These are phyloP conservation scores for Tautogolabrus adspersus DNA, from an alignment of 2,113 vertebrate species.

Conservation along the genomic window DNA sequence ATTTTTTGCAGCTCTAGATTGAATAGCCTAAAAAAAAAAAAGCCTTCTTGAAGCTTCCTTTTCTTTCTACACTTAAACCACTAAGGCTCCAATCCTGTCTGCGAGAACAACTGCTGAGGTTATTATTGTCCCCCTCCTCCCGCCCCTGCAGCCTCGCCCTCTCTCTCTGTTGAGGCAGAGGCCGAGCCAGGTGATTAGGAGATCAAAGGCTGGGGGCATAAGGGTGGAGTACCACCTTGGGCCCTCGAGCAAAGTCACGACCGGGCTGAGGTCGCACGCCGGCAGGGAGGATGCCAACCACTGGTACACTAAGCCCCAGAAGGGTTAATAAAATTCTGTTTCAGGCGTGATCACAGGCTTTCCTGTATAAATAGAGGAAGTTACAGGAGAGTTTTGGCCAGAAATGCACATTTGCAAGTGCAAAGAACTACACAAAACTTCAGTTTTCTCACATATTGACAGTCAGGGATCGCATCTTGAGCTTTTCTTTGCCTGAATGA, in stretches of 20 bases:
- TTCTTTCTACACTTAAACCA: neutral
- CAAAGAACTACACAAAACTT: neutral
- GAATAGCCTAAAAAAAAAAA: neutral
- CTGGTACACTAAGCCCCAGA: neutral
- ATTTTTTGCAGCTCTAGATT: neutral
- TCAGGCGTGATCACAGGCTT: neutral
- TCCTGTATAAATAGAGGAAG: neutral
- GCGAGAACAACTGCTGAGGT: conserved; percentile 37
- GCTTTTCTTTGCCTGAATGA: neutral
- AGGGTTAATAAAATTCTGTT: neutral
- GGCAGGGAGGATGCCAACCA: conserved; percentile 4
- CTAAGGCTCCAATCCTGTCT: neutral
- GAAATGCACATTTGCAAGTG: neutral
- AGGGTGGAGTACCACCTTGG: conserved; percentile 52
- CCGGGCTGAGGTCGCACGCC: neutral
- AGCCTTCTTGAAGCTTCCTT: neutral
- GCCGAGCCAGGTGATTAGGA: conserved; percentile 63
- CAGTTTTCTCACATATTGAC: neutral
- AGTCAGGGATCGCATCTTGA: neutral
- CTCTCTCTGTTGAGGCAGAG: conserved; percentile 7
- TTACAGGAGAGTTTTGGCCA: neutral
- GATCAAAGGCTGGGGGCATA: conserved; percentile 64
- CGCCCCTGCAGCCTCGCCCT: conserved; percentile 43
- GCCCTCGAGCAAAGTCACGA: conserved; percentile 16
- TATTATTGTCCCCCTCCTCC: conserved; percentile 36